A percentile compares a stretch with the other conserved stretches of the same genome.
Conservation (phyloP, 2,797 vertebrate species). For the Enteromius afrohamiltoni region DNA sequence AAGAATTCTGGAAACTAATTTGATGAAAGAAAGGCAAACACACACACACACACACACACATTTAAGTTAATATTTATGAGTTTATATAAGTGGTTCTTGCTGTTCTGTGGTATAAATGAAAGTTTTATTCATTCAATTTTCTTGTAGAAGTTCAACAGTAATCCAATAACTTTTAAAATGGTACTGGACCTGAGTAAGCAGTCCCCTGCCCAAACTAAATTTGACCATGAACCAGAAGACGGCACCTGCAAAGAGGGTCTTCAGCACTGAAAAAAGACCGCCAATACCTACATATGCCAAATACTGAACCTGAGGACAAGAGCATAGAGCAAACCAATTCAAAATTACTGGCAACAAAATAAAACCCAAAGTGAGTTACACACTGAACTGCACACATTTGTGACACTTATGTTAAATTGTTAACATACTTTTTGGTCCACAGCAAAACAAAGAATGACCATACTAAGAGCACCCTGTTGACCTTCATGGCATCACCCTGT, state of each 20-base stretch:
- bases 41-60: not conserved
- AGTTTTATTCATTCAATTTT: not conserved
- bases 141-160: not conserved
- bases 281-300: constrained; percentile 77
- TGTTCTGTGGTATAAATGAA: not conserved
- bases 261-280: constrained; percentile 78
- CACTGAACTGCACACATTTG: not conserved
- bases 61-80: not conserved
- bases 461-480: constrained; percentile 11
- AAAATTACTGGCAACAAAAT: not conserved
- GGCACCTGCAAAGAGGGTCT: constrained; percentile 82
- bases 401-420: not conserved
- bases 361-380: not conserved
- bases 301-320: constrained; percentile 81
- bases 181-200: constrained; percentile 77
- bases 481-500: constrained; percentile 36
- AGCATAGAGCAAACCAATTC: not conserved
- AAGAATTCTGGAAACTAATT: constrained; percentile 84
- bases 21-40: not conserved
- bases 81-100: not conserved
- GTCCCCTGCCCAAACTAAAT: constrained; percentile 83
- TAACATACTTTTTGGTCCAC: not conserved
- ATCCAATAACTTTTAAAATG: not conserved
- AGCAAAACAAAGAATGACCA: constrained; percentile 3
- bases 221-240: constrained; percentile 85